A percentile compares a stretch with the other conserved stretches of the same genome.
phyloP scores from a whole-genome alignment of 1,140 invertebrate species.

The Drosophila murphyi region DNA sequence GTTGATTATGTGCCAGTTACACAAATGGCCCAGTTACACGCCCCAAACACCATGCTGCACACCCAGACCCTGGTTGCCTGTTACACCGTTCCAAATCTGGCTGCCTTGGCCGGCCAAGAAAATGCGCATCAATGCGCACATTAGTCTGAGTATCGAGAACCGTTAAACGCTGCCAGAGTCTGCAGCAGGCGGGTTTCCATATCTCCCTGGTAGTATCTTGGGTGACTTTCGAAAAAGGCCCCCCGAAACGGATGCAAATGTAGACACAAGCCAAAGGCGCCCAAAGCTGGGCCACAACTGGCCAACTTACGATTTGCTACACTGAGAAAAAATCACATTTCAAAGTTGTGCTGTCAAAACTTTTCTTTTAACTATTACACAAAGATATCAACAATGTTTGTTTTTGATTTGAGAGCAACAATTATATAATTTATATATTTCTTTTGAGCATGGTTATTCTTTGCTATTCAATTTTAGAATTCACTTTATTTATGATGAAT shows the following conservation, averaged over 20 bases:
- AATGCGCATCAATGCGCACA: slow-evolving; percentile 75
- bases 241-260: slow-evolving; percentile 76
- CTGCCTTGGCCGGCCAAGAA: slow-evolving; percentile 16
- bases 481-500: too few relatives aligned
- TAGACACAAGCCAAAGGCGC: slow-evolving; percentile 73
- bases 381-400: too few relatives aligned
- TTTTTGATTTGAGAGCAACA: too few relatives aligned
- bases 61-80: slow-evolving; percentile 2
- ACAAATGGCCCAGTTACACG: slow-evolving; percentile 80
- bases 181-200: neutral
- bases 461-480: too few relatives aligned
- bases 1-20: slow-evolving; percentile 79
- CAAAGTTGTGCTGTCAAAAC: too few relatives aligned
- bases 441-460: too few relatives aligned
- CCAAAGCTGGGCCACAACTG: slow-evolving; percentile 33
- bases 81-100: slow-evolving; percentile 22
- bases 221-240: slow-evolving; percentile 74
- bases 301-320: neutral
- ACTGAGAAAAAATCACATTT: neutral
- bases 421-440: too few relatives aligned
- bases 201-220: slow-evolving; percentile 10
- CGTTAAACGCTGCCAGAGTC: slow-evolving; percentile 61
- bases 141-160: slow-evolving; percentile 65
- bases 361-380: too few relatives aligned
- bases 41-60: slow-evolving; percentile 37